Percentiles rank a stretch among this genome's conserved stretches.
These are phyloP conservation scores for Mesochorus sp. DNA, from an alignment of 2,888 invertebrate genomes.

Conservation along the genomic window DNA sequence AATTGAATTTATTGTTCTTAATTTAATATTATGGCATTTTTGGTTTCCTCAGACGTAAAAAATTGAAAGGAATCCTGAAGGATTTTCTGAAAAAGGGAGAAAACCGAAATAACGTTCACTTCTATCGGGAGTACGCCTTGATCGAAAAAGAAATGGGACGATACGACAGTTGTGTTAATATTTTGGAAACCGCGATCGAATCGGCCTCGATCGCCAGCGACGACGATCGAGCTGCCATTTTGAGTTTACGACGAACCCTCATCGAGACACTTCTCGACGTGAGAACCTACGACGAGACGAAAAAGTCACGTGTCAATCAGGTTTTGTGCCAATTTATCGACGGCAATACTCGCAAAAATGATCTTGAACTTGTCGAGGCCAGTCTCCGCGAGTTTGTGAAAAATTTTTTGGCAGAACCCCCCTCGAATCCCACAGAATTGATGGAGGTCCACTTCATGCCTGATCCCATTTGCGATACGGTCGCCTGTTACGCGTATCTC, in stretches of 20 bases:
- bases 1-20: too few species aligned
- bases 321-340: constrained; percentile 68
- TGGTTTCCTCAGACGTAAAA: constrained; percentile 80
- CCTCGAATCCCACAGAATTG: constrained; percentile 53
- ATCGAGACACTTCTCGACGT: constrained; percentile 74
- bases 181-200: constrained; percentile 83
- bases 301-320: constrained; percentile 66
- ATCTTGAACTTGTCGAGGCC: constrained; percentile 65
- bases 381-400: constrained; percentile 69
- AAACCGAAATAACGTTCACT: constrained; percentile 84
- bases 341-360: constrained; percentile 53
- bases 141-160: constrained; percentile 84
- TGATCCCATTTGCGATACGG: constrained; percentile 83
- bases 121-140: constrained; percentile 86
- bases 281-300: constrained; percentile 64
- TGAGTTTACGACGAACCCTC: constrained; percentile 81
- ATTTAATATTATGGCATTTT: constrained; percentile 46
- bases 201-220: constrained; percentile 70
- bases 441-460: constrained; percentile 82
- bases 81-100: constrained; percentile 83
- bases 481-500: constrained; percentile 84
- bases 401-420: constrained; percentile 65
- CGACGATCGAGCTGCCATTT: constrained; percentile 78
- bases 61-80: constrained; percentile 83
- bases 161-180: constrained; percentile 82